Base-by-base conservation (phyloP, 1,140 invertebrate species). In the Drosophila obscura region DNA sequence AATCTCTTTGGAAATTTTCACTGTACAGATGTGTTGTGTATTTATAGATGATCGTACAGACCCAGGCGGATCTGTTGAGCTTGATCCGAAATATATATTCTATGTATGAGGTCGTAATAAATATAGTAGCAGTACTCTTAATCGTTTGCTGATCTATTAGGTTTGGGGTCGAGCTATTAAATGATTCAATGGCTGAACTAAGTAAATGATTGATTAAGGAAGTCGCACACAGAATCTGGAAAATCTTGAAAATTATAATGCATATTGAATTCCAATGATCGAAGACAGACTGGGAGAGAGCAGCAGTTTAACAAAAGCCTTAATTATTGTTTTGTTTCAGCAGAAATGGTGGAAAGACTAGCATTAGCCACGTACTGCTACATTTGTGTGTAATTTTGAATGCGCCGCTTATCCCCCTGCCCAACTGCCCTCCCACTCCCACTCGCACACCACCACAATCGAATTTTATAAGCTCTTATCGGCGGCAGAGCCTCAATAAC, bases 401-500 rank as follows among this genome's bases (percentile, higher is more conserved):
- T 51, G 57, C 49, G 65, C 53, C 13, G 43, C 11, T 49, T 59
- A 43, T 49, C 51, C 61, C 16, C 66, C 49, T 19, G 16, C 41
- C 0, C 9, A 35, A 46, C 50, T 19, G 19, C 57, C 69, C 57
- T 9, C 55, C 35, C n/a, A n/a, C n/a, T n/a, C 31, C 13, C 9
- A 31, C 53, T 8, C 7, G 9, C 67, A 16, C 46, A 56, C 60
- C 75, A 51, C 60, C 71, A 51, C 76, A 66, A 56, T 48, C 67
- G 61, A 62, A 56, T 61, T 68, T 52, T 56, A 73, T 62, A 73
- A 51, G 57, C 82, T 71, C 77, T 81, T 82, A 82, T 83, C 74
- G 62, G 15, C 77, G 48, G n/a, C 60, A 64, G 75, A 44, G 63
- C 73, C 65, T 77, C 62, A 85, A 84, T 84, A 84, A 80, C 80